Base-by-base conservation (phyloP, 2,797 vertebrate genomes). In the Alcedo quadribrachys region DNA sequence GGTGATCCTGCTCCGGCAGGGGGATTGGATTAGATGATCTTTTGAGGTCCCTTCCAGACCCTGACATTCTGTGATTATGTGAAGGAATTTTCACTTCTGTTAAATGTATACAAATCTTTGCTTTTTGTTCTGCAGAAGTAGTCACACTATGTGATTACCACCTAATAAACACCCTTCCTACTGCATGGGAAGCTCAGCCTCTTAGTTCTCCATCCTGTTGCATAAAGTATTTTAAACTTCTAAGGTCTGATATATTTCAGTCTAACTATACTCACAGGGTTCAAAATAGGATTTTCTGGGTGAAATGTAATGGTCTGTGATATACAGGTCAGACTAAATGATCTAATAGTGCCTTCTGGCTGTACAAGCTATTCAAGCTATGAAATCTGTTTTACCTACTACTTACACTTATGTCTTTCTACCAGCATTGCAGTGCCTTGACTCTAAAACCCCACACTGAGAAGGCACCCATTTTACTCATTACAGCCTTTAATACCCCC, bases 401-500 rank as follows among this genome's bases (percentile, higher is more conserved):
- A 43, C 42, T 81, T 77, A 73, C 35, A 61, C 45, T 83, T 77
- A 78, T 14, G 76, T 27, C 77, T 94, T 80, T 83, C 87, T 66
- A 92, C 82, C 87, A 85, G 74, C 25, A 28, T 48, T 20, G 79
- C 90, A 87, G 89, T 71, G 85, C 86, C 88, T 94, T 86, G 95
- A 88, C 89, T 94, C 50, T 80, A 70, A 93, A 92, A 86, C 69
- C 37, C 65, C 92, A 94, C 87, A 92, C 73, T 93, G 93, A 95
- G 81, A 87, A 87, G 35, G 87, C 85, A 98, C 96, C 88, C 94
- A 75, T 80, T 85, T 96, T 87, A 86, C 67, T 94, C 95, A 86
- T 96, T 94, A 97, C 22, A 91, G 89, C 90, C 94, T 96, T 95
- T 96, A 97, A 97, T 96, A 94, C n/a, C 97, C 96, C 92, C 96